A percentile compares a stretch with the other conserved stretches of the same genome.
Evolutionary conservation across 2,888 invertebrate genomes (phyloP).

Genomic region (Norana najaformis): DNA sequence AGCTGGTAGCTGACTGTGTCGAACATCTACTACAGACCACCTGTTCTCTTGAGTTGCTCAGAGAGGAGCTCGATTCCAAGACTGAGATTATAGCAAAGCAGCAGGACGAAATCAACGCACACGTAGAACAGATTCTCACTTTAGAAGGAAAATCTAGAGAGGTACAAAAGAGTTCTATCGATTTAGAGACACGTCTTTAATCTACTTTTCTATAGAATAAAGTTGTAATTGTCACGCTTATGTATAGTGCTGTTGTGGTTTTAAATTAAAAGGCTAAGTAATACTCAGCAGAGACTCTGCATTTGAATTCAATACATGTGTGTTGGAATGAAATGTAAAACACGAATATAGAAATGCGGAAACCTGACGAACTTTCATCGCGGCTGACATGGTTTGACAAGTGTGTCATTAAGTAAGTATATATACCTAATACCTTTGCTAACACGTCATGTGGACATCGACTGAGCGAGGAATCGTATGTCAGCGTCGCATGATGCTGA

Average conservation of each 20-base stretch:
- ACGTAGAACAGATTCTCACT: not conserved
- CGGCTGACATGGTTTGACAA: not conserved
- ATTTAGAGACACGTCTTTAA: not conserved
- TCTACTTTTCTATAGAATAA: not conserved
- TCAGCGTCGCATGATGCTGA: not conserved
- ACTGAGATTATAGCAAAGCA: not conserved
- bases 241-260: not conserved
- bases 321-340: not conserved
- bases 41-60: not conserved
- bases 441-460: too few relatives aligned
- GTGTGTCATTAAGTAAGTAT: too few relatives aligned
- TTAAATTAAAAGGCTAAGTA: not conserved
- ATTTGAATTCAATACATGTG: not conserved
- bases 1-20: not conserved
- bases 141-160: not conserved
- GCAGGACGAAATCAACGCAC: not conserved
- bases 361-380: not conserved
- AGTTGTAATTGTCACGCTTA: not conserved
- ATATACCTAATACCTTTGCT: too few relatives aligned
- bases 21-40: not conserved
- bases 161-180: not conserved
- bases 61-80: slow-evolving; percentile 9
- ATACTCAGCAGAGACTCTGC: not conserved
- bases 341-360: not conserved
- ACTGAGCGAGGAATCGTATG: too few relatives aligned